Base-by-base conservation (phyloP, 2,888 invertebrate species). In the Myopa testacea region DNA sequence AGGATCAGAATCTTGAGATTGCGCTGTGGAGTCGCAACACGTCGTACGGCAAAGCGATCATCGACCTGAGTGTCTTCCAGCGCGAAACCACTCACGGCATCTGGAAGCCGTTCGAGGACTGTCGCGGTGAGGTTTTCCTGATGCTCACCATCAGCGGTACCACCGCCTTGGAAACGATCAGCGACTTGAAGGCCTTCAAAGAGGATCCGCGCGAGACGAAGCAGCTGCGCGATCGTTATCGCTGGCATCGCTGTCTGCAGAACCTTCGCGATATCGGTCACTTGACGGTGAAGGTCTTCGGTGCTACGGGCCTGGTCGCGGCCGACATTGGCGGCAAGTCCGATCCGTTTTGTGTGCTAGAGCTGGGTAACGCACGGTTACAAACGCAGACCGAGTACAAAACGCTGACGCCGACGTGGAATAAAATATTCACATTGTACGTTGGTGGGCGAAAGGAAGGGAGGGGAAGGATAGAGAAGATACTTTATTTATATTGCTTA, bases 311-410 rank as follows among this genome's bases (percentile, higher is more conserved):
- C 2, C 91, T 99, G 40, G 96, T 96, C 0, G 95, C 98, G 0
- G 98, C 98, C 0, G 99, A 99, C 88, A 91, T 99, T 62, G 98
- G 98, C 0, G 98, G 98, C 3, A 99, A 99, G 88, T 98, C 98
- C 69, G 99, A 99, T 90, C 99, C 99, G 0, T 99, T 99, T 90
- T 98, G 98, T 89, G 98, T 99, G 0, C 89, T 99, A 34, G 98
- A 99, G 88, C 91, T 99, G 81, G 96, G 97, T 16, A 99, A 99
- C 87, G 93, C 97, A 0, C 92, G 99, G 73, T 91, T 99, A 55
- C 98, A 99, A 89, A 99, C 99, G 0, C 98, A 99, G 88, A 99
- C 99, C 0, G 98, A 99, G 89, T 99, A 99, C 89, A 98, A 99
- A 89, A 99, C 99, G 0, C 90, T 99, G 37, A 92, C 95, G 75